Base-by-base conservation (phyloP, 2,113 vertebrate genomes). In the Solenodon paradoxus region DNA sequence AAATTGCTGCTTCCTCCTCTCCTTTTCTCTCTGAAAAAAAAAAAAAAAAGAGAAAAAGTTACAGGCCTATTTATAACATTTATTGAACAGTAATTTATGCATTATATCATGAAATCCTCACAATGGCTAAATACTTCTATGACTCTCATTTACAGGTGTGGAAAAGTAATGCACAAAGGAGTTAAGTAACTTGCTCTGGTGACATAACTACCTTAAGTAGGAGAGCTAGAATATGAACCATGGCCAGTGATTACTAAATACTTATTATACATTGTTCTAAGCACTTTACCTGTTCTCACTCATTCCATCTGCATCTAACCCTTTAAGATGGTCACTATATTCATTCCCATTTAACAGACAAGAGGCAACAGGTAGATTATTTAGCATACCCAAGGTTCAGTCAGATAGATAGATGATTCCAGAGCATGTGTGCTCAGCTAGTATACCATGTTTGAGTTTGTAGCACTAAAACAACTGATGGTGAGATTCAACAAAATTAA, bases 401-500 rank as follows among this genome's bases (percentile, higher is more conserved):
- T 55, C 28, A 15, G 55, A 26, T 17, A 59, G 53, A 8, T 15
- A 1, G 22, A 9, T 89, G 78, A 66, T 40, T 75, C 47, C 45
- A 85, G 74, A 75, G 30, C 24, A 10, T 10, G n/a, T 75, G n/a
- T 55, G 59, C 69, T 55, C 28, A 7, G 45, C 51, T 9, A 4
- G 22, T 55, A 19, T 0, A 12, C 3, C 5, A 51, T 1, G 32
- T 28, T 5, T 16, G 71, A 12, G 17, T 61, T 68, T 2, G 1
- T 35, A 80, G 79, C 79, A 40, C 9, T 42, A 28, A 22, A 49
- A 59, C 35, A 47, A 5, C 51, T 35, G 30, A 22, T 38, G 10
- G 4, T 61, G 32, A 69, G 88, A 59, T 32, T 92, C 32, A 55
- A 38, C 72, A 74, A 80, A 88, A 80, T 20, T 35, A 61, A 55